Evolutionary conservation across 2,888 invertebrate genomes (phyloP).

Genomic region (Torymus texanus): DNA sequence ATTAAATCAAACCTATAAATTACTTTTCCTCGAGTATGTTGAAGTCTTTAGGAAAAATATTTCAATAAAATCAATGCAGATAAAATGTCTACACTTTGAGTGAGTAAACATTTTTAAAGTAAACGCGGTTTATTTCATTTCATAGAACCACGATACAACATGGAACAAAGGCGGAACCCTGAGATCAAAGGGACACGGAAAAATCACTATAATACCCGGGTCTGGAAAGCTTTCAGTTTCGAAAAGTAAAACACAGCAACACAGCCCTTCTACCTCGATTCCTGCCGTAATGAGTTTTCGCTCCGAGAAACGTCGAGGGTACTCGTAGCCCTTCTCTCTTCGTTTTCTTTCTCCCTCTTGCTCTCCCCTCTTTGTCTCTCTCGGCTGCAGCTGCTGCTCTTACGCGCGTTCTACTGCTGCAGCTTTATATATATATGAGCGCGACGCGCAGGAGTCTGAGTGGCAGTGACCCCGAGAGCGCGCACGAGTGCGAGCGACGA

Average conservation of each 20-base stretch:
- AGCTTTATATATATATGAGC: not conserved
- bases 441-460: constrained; percentile 47
- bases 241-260: constrained; percentile 5
- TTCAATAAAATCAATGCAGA: too few relatives aligned
- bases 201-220: not conserved
- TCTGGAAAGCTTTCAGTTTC: not conserved
- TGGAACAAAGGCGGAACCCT: not conserved
- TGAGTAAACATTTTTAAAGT: too few relatives aligned
- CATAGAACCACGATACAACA: too few relatives aligned
- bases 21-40: too few relatives aligned
- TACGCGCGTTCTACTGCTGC: constrained; percentile 15
- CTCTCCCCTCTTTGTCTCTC: too few relatives aligned
- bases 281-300: not conserved
- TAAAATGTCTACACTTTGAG: too few relatives aligned
- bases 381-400: too few relatives aligned
- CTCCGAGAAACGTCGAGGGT: constrained; percentile 7
- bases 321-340: not conserved
- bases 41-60: too few relatives aligned
- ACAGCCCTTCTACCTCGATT: not conserved
- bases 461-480: constrained; percentile 65
- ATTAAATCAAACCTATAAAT: too few relatives aligned
- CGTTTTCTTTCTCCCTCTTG: too few relatives aligned
- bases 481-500: not conserved
- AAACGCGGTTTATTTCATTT: too few relatives aligned
- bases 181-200: not conserved